phyloP scores from a whole-genome alignment of 2,888 invertebrate genomes.

The Lochmaea capreae region DNA sequence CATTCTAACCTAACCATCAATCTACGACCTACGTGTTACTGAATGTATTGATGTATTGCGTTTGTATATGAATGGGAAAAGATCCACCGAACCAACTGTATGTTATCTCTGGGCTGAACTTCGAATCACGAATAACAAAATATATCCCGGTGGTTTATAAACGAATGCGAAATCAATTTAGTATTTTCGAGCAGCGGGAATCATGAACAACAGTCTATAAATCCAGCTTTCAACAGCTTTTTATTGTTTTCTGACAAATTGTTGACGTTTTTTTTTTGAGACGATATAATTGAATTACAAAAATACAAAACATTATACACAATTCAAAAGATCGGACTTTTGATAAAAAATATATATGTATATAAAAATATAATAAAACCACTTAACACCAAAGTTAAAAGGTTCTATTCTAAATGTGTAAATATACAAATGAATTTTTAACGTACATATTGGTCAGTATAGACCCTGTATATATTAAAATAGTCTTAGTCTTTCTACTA shows the following conservation, averaged over 20 bases:
- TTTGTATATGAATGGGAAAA: too few relatives aligned
- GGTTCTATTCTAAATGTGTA: slow-evolving; percentile 36
- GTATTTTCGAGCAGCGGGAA: too few relatives aligned
- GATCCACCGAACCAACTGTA: too few relatives aligned
- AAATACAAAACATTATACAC: slow-evolving; percentile 18
- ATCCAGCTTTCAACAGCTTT: too few relatives aligned
- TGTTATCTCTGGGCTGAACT: too few relatives aligned
- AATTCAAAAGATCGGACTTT: slow-evolving; percentile 44
- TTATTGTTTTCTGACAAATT: not conserved
- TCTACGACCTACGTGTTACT: too few relatives aligned
- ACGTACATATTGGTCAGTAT: slow-evolving; percentile 46
- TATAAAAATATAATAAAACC: slow-evolving; percentile 55
- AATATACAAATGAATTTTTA: slow-evolving; percentile 39
- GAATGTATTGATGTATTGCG: too few relatives aligned
- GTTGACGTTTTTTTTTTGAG: not conserved
- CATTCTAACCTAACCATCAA: too few relatives aligned
- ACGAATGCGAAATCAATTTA: too few relatives aligned
- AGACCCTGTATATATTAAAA: slow-evolving; percentile 46
- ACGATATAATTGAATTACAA: slow-evolving; percentile 19
- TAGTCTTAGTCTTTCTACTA: slow-evolving; percentile 39
- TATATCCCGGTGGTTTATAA: too few relatives aligned
- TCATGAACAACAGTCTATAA: too few relatives aligned
- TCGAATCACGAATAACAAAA: too few relatives aligned
- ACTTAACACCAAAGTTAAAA: slow-evolving; percentile 46
- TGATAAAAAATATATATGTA: slow-evolving; percentile 51